These are phyloP conservation scores for Hetaerina titia DNA, from an alignment of 2,888 invertebrate species.

Conservation along the genomic window DNA sequence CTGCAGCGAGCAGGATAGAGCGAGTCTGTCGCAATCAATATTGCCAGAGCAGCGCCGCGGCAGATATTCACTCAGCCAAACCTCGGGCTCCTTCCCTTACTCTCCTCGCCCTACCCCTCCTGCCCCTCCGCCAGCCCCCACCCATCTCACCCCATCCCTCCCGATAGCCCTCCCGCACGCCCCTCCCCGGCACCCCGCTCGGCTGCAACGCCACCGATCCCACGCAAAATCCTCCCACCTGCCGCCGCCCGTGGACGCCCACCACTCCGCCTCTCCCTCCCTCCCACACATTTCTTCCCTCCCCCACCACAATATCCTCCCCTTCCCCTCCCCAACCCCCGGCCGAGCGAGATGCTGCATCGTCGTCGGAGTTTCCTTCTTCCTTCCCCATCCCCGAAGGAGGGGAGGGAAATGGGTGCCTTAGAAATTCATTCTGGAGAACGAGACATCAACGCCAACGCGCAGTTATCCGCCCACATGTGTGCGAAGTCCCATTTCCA, in stretches of 20 bases:
- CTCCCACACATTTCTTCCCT: background rate
- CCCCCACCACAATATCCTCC: background rate
- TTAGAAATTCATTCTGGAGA: background rate
- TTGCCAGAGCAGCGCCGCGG: constrained; percentile 34
- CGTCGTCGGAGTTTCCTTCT: background rate
- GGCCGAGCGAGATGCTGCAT: background rate
- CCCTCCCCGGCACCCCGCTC: background rate
- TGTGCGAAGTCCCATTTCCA: background rate
- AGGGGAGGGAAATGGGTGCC: background rate
- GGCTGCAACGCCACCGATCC: background rate
- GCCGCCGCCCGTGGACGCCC: background rate
- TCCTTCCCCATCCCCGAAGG: background rate
- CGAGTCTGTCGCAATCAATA: constrained; percentile 49
- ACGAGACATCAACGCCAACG: background rate
- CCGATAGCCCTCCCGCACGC: background rate
- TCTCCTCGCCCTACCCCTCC: background rate
- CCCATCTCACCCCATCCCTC: background rate
- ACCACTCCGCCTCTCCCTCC: background rate
- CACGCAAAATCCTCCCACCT: background rate
- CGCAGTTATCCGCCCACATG: background rate
- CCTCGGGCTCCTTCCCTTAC: background rate
- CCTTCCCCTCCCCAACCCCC: background rate
- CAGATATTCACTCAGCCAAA: constrained; percentile 22
- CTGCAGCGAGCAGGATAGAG: background rate
- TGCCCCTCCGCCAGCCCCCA: background rate